phyloP scores from a whole-genome alignment of 2,888 invertebrate genomes.

The Protodeltote pygarga region DNA sequence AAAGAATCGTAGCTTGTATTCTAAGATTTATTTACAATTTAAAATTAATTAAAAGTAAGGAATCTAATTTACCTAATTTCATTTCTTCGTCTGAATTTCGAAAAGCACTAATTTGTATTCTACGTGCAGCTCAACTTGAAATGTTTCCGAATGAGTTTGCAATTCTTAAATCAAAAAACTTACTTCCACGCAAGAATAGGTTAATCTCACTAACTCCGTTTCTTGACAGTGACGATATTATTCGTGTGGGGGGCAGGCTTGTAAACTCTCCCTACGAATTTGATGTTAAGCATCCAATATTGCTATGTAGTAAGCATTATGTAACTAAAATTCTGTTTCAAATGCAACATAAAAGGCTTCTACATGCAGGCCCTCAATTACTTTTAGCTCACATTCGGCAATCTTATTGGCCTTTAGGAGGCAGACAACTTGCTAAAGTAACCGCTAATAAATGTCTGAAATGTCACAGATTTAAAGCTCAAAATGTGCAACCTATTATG shows the following conservation, averaged over 20 bases:
- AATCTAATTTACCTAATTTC: background rate
- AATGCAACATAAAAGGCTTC: constrained; percentile 6
- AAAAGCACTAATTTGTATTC: background rate
- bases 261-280: constrained; percentile 23
- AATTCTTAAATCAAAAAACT: background rate
- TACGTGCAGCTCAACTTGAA: constrained; percentile 9
- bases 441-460: constrained; percentile 2
- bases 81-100: constrained; percentile 4
- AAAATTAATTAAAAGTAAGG: background rate
- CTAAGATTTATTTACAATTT: constrained; percentile 10
- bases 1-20: constrained; percentile 1
- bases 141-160: constrained; percentile 13
- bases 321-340: constrained; percentile 15
- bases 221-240: constrained; percentile 24
- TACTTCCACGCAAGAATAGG: constrained; percentile 1
- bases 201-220: constrained; percentile 26
- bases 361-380: constrained; percentile 29
- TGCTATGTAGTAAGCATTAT: constrained; percentile 11
- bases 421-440: constrained; percentile 24
- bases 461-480: constrained; percentile 10
- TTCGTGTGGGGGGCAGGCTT: constrained; percentile 38
- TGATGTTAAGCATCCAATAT: constrained; percentile 29
- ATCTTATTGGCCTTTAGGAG: constrained; percentile 35
- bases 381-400: constrained; percentile 18
- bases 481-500: constrained; percentile 11